phyloP scores from a whole-genome alignment of 1,140 invertebrate genomes.

The Brachionus rotundiformis region DNA sequence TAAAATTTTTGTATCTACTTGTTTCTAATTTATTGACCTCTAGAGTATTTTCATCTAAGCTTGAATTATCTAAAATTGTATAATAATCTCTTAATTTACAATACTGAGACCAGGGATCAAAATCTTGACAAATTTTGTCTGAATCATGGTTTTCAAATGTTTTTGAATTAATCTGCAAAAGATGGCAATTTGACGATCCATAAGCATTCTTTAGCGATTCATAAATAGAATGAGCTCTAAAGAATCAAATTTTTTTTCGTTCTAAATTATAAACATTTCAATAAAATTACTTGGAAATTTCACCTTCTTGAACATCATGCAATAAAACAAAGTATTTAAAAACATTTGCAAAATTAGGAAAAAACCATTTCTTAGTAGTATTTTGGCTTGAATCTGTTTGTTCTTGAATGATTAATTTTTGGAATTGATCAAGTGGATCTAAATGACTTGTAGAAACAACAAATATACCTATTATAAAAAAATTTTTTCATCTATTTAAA shows the following conservation, averaged over 20 bases:
- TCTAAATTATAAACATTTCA: constrained; percentile 25
- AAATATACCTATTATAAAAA: constrained; percentile 65
- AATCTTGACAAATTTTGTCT: not conserved
- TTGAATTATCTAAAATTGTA: not conserved
- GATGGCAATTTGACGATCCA: constrained; percentile 79
- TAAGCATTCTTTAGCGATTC: constrained; percentile 80
- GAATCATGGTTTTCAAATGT: constrained; percentile 53
- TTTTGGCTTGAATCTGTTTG: constrained; percentile 73
- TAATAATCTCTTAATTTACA: constrained; percentile 21
- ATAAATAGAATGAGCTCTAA: constrained; percentile 78
- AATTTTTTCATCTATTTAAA: not conserved
- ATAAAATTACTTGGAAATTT: constrained; percentile 68
- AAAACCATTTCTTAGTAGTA: constrained; percentile 84
- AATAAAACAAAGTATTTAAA: constrained; percentile 85
- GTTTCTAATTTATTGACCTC: too few relatives aligned
- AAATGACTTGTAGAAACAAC: constrained; percentile 79
- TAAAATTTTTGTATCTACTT: too few relatives aligned
- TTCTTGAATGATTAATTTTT: constrained; percentile 74
- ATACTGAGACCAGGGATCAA: constrained; percentile 36
- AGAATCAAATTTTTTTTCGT: constrained; percentile 54
- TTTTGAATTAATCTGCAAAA: constrained; percentile 80
- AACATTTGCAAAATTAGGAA: constrained; percentile 67
- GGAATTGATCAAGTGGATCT: constrained; percentile 77
- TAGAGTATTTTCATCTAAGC: too few relatives aligned
- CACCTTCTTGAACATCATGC: constrained; percentile 76